These are phyloP conservation scores for Nylanderia fulva DNA, from an alignment of 1,140 invertebrate species.

Conservation along the genomic window DNA sequence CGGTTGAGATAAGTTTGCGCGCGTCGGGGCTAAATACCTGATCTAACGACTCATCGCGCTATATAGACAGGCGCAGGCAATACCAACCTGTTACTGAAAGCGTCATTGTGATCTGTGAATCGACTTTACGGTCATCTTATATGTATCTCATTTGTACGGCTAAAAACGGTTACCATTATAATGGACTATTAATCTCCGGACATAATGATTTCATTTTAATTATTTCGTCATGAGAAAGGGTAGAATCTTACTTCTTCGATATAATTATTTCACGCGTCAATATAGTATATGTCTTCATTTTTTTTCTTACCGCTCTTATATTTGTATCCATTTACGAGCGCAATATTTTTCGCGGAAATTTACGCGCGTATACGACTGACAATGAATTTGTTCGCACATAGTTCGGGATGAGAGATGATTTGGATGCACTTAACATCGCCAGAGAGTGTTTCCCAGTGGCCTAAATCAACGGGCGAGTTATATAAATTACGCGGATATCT, in stretches of 20 bases:
- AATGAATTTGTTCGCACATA: conserved; percentile 39
- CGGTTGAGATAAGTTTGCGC: conserved; percentile 68
- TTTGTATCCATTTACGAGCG: conserved; percentile 30
- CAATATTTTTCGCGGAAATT: conserved; percentile 29
- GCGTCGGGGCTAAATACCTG: conserved; percentile 69
- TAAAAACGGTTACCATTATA: conserved; percentile 22
- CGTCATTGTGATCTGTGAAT: conserved; percentile 61
- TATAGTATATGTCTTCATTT: background rate
- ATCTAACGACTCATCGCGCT: conserved; percentile 75
- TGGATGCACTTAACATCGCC: conserved; percentile 14
- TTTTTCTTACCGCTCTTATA: background rate
- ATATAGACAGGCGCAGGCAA: conserved; percentile 55
- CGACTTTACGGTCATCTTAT: conserved; percentile 46
- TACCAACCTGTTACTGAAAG: conserved; percentile 59
- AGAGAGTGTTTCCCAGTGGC: background rate
- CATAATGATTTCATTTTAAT: conserved; percentile 20
- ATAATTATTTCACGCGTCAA: background rate
- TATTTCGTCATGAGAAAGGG: background rate
- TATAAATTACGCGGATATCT: conserved; percentile 37
- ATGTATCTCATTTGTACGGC: conserved; percentile 43
- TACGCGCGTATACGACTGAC: conserved; percentile 5
- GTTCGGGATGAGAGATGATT: conserved; percentile 22
- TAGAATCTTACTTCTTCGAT: background rate
- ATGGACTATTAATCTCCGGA: conserved; percentile 6
- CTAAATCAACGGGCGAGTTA: conserved; percentile 19